phyloP scores from a whole-genome alignment of 2,888 invertebrate genomes.

The Nymphalis urticae region DNA sequence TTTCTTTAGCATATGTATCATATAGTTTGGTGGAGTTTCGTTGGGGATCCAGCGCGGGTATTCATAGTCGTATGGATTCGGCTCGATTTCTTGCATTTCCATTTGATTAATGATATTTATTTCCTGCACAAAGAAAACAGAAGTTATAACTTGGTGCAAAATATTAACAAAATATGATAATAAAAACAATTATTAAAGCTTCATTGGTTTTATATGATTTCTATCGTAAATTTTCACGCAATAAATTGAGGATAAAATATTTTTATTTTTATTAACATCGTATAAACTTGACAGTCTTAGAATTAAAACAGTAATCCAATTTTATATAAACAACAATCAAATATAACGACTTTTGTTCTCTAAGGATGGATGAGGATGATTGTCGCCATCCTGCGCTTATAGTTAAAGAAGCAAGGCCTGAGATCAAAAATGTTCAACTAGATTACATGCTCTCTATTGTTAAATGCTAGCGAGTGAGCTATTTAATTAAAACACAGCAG shows the following conservation, averaged over 20 bases:
- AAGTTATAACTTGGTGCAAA: no score
- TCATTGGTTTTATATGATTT: no score
- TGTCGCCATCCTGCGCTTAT: slow-evolving; percentile 2
- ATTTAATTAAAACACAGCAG: background rate
- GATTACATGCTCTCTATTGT: background rate
- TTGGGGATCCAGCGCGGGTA: slow-evolving; percentile 17
- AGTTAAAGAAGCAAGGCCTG: background rate
- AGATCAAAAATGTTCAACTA: background rate
- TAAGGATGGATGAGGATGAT: background rate
- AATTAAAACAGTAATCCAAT: background rate
- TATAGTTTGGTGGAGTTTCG: slow-evolving; percentile 16
- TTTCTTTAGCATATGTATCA: slow-evolving; percentile 4
- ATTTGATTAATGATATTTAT: slow-evolving; percentile 29
- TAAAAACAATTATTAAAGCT: no score
- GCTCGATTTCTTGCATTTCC: slow-evolving; percentile 13
- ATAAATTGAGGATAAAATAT: background rate
- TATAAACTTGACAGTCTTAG: no score
- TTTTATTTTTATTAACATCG: no score
- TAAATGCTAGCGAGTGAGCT: background rate
- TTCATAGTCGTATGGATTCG: slow-evolving; percentile 8
- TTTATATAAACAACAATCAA: background rate
- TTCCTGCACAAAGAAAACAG: slow-evolving; percentile 20
- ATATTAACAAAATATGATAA: no score
- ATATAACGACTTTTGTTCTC: background rate
- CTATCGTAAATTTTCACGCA: no score